Percentiles rank a stretch among this genome's conserved stretches.
These are phyloP conservation scores for Umimayanthus kanabou DNA, from an alignment of 92 coral and sea anemone genomes.

Conservation along the genomic window DNA sequence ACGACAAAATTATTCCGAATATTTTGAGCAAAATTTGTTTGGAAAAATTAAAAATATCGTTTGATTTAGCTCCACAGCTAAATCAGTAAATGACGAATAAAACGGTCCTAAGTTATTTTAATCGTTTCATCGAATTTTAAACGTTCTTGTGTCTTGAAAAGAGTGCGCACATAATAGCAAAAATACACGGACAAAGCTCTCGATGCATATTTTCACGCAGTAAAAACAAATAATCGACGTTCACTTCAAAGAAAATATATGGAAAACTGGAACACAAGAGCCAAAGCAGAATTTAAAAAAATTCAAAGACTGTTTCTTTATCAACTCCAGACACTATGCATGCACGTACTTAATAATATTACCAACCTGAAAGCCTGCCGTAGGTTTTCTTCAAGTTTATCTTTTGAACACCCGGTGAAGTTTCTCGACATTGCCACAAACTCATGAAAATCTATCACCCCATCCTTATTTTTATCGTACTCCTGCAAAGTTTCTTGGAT, in stretches of 20 bases:
- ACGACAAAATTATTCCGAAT: neutral
- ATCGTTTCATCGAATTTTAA: neutral
- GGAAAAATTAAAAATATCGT: neutral
- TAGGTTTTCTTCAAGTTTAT: slow-evolving; percentile 72
- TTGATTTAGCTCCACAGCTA: no score
- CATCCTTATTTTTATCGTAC: slow-evolving; percentile 78
- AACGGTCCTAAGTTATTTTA: neutral
- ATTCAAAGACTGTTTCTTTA: neutral
- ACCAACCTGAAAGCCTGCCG: slow-evolving; percentile 87
- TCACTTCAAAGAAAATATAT: neutral
- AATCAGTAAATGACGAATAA: neutral
- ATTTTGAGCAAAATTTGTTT: neutral
- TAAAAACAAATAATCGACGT: neutral
- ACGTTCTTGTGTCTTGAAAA: neutral
- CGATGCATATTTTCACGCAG: neutral
- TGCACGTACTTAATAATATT: neutral
- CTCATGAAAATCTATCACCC: slow-evolving; percentile 85
- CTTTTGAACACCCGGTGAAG: slow-evolving; percentile 70
- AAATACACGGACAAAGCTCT: neutral
- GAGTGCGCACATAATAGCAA: neutral
- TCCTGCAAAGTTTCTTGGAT: slow-evolving; percentile 59
- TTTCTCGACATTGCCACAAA: slow-evolving; percentile 78
- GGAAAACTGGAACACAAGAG: neutral
- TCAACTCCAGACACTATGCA: neutral
- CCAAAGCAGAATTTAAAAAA: neutral